Conservation (phyloP, 64 coral and sea anemone species). For the Hydrozoanthus tunicans region DNA sequence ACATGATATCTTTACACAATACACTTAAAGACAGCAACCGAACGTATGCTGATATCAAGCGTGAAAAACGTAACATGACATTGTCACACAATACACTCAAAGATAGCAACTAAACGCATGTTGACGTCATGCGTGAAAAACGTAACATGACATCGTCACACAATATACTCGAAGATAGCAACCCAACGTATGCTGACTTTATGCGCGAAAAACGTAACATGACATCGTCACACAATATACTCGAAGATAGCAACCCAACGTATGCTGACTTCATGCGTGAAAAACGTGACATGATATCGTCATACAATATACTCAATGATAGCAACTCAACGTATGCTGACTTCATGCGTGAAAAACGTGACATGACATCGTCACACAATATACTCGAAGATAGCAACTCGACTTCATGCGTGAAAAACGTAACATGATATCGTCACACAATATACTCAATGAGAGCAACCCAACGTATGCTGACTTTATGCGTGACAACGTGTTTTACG, state of each 20-base stretch:
- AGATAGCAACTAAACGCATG: no score
- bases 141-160: background rate
- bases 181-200: background rate
- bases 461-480: background rate
- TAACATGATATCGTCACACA: background rate
- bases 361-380: background rate
- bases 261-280: background rate
- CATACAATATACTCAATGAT: background rate
- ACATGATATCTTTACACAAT: background rate
- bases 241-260: no score
- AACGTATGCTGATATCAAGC: background rate
- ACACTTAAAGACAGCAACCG: no score
- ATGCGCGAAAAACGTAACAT: no score
- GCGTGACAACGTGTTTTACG: no score
- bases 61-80: no score
- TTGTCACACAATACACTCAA: background rate
- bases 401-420: no score
- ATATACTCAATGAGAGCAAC: no score
- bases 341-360: no score
- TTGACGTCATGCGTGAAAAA: no score
- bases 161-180: background rate
- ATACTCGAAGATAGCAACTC: no score
- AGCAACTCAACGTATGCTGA: background rate
- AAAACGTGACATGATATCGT: background rate
- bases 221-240: background rate